Evolutionary conservation across 2,888 invertebrate genomes (phyloP).

Genomic region (Hyposoter dolosus): DNA sequence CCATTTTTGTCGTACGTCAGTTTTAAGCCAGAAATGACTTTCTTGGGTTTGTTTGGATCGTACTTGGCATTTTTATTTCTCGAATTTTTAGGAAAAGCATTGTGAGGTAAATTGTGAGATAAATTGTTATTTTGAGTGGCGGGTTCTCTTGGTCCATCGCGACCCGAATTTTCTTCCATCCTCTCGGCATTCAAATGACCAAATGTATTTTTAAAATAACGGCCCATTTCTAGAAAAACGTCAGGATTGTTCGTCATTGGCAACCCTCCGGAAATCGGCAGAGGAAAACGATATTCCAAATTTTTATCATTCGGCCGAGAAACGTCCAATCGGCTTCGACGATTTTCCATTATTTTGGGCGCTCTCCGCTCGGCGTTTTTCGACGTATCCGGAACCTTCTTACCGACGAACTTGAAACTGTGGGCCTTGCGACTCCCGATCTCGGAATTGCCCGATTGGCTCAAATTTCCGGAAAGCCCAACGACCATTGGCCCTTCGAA

Average conservation of each 20-base stretch:
- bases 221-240: constrained; percentile 47
- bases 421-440: not conserved
- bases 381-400: not conserved
- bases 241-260: constrained; percentile 40
- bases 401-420: constrained; percentile 30
- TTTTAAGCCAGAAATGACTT: constrained; percentile 1
- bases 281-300: not conserved
- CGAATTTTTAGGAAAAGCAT: not conserved
- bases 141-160: not conserved
- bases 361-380: not conserved
- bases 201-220: constrained; percentile 53
- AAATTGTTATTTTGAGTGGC: not conserved
- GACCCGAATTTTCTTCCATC: not conserved
- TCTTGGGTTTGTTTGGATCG: not conserved
- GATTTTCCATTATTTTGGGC: constrained; percentile 5
- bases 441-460: not conserved
- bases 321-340: not conserved
- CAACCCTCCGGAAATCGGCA: constrained; percentile 8
- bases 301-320: not conserved
- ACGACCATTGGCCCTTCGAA: constrained; percentile 68
- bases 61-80: not conserved
- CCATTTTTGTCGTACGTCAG: constrained; percentile 13
- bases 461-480: constrained; percentile 39
- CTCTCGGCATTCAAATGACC: not conserved
- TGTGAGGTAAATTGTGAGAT: not conserved